Base-by-base conservation (phyloP, 2,113 vertebrate genomes). In the Heptranchias perlo region DNA sequence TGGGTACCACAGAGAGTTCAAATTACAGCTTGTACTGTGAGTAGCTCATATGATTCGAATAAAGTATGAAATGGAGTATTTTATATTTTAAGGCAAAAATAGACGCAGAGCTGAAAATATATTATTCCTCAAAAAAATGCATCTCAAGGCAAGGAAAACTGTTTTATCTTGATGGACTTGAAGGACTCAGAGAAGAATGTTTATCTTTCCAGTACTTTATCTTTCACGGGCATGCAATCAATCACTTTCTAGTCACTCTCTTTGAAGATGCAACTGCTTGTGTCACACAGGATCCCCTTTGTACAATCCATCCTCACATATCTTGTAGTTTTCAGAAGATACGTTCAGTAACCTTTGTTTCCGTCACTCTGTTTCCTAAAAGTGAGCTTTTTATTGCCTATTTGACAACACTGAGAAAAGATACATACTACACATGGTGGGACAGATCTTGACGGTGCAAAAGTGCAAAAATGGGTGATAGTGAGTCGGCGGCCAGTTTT, bases 261-360 rank as follows among this genome's bases (percentile, higher is more conserved):
- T 62, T 93, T 62, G 35, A 93, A 62, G 89, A n/a, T 92, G 35
- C n/a, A n/a, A 62, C 54, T 62, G 89, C 14, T 28, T 62, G 89
- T 16, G 21, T 58, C 58, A 44, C 39, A 82, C 76, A 61, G 14
- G 89, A n/a, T 5, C 5, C 89, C 87, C 89, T 92, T 39, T 92
- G 31, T 21, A 39, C 89, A 92, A 92, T 92, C 54, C 58, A 93
- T 93, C 58, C 35, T 61, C 76, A 5, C 18, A 6, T 91, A 91
- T 91, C 52, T 91, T 91, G 87, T 58, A 62, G 58, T 52, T 93
- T 62, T 93, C 89, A 62, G 58, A 93, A 23, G 89, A 61, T 62
- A 21, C 6, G 14, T 93, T 62, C 13, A 3, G 58, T 39, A 93
- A 39, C 35, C 89, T 93, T 93, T 62, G 89, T 93, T 39, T 39